phyloP scores from a whole-genome alignment of 2,113 vertebrate species.

The Hippocampus barbouri region DNA sequence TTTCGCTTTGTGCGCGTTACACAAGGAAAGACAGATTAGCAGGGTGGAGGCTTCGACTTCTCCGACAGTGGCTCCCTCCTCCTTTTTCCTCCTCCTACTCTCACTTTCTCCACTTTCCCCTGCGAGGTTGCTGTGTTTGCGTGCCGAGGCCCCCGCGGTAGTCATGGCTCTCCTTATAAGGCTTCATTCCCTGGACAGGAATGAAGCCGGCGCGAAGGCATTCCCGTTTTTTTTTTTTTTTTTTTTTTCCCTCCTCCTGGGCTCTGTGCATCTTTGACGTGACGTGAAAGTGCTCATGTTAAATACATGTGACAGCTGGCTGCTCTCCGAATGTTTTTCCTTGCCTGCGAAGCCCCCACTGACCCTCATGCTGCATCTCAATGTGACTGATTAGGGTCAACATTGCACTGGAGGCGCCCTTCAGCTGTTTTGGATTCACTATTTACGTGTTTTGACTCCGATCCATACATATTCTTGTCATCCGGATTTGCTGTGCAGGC shows the following conservation, averaged over 20 bases:
- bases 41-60: neutral
- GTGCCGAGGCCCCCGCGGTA: constrained; percentile 23
- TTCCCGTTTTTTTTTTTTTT: constrained; percentile 25
- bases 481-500: neutral
- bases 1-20: neutral
- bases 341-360: constrained; percentile 10
- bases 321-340: constrained; percentile 2
- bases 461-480: neutral
- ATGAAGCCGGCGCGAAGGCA: constrained; percentile 15
- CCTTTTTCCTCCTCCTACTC: constrained; percentile 2
- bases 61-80: neutral
- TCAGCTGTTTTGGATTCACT: constrained; percentile 4
- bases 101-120: constrained; percentile 22
- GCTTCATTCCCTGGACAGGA: constrained; percentile 38
- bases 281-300: constrained; percentile 6
- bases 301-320: constrained; percentile 16
- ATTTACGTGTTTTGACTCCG: neutral
- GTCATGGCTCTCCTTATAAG: constrained; percentile 64
- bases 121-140: constrained; percentile 3
- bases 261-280: neutral
- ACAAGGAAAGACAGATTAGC: neutral
- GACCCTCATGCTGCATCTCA: constrained; percentile 36
- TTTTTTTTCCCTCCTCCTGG: neutral
- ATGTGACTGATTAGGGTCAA: constrained; percentile 43
- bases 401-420: neutral